Conservation (phyloP, 2,888 invertebrate species). For the Stegophylla sp. region DNA sequence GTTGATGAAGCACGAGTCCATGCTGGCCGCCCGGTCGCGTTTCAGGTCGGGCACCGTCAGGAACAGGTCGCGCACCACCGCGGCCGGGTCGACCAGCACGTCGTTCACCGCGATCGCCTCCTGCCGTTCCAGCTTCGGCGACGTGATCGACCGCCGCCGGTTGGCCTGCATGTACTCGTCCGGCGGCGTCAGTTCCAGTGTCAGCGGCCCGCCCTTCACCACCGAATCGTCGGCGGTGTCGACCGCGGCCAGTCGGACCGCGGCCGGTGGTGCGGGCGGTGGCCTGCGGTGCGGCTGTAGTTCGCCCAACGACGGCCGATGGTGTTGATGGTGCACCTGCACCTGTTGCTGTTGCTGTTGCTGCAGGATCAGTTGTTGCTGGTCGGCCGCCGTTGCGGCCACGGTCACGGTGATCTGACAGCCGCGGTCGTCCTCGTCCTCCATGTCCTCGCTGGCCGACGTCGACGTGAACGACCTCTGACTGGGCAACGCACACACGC, state of each 20-base stretch:
- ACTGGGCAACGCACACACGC: slow-evolving; percentile 67
- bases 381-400: slow-evolving; percentile 68
- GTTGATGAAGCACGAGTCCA: slow-evolving; percentile 85
- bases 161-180: slow-evolving; percentile 61
- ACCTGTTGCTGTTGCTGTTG: slow-evolving; percentile 71
- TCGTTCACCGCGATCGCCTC: slow-evolving; percentile 77
- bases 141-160: slow-evolving; percentile 76
- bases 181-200: slow-evolving; percentile 64
- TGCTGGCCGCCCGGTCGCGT: slow-evolving; percentile 84
- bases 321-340: slow-evolving; percentile 67
- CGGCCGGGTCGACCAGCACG: slow-evolving; percentile 53
- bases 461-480: slow-evolving; percentile 60
- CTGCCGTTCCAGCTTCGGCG: slow-evolving; percentile 70
- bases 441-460: slow-evolving; percentile 61
- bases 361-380: slow-evolving; percentile 72
- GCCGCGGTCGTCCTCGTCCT: slow-evolving; percentile 67
- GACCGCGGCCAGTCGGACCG: slow-evolving; percentile 61
- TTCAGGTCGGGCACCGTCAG: slow-evolving; percentile 82
- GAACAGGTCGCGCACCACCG: slow-evolving; percentile 75
- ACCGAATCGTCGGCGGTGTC: slow-evolving; percentile 66
- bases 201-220: slow-evolving; percentile 64
- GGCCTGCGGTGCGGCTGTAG: slow-evolving; percentile 70
- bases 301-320: slow-evolving; percentile 82
- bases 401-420: slow-evolving; percentile 51
- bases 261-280: slow-evolving; percentile 72